Conservation (phyloP, 2,888 invertebrate species). For the Sericinus montela region DNA sequence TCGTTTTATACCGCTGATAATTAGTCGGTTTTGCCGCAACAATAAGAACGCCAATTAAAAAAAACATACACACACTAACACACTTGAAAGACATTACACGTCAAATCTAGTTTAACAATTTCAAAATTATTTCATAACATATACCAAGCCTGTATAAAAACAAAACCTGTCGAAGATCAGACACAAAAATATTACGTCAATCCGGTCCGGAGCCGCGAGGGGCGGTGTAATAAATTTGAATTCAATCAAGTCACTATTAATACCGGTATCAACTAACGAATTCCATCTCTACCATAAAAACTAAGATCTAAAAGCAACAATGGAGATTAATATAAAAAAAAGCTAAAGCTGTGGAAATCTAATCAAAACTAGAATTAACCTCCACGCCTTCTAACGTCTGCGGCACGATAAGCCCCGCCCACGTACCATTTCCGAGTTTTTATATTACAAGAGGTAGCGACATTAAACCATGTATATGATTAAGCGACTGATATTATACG, state of each 20-base stretch:
- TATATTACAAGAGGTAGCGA: conserved; percentile 34
- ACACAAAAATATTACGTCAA: conserved; percentile 10
- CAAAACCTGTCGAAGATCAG: conserved; percentile 7
- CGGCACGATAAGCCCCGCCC: conserved; percentile 46
- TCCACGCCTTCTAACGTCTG: conserved; percentile 51
- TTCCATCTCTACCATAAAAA: conserved; percentile 33
- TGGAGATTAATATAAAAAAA: conserved; percentile 54
- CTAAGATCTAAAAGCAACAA: conserved; percentile 33
- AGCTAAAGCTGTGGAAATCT: conserved; percentile 61
- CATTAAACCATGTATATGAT: too few species aligned
- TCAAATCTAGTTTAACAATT: background rate
- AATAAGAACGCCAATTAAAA: too few species aligned
- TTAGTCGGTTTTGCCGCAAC: too few species aligned
- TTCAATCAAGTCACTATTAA: conserved; percentile 30
- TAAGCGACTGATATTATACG: too few species aligned
- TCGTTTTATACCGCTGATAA: too few species aligned
- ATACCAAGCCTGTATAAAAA: conserved; percentile 1
- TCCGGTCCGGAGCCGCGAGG: conserved; percentile 7
- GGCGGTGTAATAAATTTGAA: conserved; percentile 26
- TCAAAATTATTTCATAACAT: background rate
- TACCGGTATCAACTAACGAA: conserved; percentile 27
- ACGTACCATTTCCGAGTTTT: conserved; percentile 23
- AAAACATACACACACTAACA: too few species aligned
- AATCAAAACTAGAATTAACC: conserved; percentile 61
- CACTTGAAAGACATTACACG: background rate